A percentile compares a stretch with the other conserved stretches of the same genome.
phyloP scores from a whole-genome alignment of 2,113 vertebrate genomes.

The Mesitornis unicolor region DNA sequence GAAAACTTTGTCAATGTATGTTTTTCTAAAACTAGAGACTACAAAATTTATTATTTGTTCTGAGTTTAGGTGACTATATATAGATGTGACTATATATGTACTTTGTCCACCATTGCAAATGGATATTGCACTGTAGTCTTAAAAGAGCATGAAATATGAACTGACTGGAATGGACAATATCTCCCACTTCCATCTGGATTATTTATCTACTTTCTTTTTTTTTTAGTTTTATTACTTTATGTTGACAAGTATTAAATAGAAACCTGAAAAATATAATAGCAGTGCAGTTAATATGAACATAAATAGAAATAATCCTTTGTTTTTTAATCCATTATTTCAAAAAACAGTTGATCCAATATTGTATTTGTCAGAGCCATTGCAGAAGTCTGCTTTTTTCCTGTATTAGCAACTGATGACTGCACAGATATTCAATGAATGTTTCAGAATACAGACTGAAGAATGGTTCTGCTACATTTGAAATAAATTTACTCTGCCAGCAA shows the following conservation, averaged over 20 bases:
- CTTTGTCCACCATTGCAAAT: background rate
- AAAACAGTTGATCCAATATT: background rate
- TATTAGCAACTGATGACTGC: background rate
- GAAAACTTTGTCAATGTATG: background rate
- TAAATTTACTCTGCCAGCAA: background rate
- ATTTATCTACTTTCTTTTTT: background rate
- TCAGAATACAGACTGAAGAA: background rate
- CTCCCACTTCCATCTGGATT: background rate
- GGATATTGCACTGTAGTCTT: background rate
- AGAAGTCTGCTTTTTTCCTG: background rate
- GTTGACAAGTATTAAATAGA: background rate
- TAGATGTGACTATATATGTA: background rate
- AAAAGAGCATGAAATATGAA: background rate
- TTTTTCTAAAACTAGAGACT: background rate
- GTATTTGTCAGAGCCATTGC: background rate
- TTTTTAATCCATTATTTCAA: background rate
- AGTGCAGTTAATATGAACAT: background rate
- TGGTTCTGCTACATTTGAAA: background rate
- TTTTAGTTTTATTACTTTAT: background rate
- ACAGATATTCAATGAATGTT: background rate
- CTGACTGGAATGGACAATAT: background rate
- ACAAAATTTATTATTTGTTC: background rate
- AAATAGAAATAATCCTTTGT: background rate
- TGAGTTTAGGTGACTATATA: background rate
- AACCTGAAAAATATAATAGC: background rate